Conservation (phyloP, 2,888 invertebrate species). For the Melieria crassipennis region DNA sequence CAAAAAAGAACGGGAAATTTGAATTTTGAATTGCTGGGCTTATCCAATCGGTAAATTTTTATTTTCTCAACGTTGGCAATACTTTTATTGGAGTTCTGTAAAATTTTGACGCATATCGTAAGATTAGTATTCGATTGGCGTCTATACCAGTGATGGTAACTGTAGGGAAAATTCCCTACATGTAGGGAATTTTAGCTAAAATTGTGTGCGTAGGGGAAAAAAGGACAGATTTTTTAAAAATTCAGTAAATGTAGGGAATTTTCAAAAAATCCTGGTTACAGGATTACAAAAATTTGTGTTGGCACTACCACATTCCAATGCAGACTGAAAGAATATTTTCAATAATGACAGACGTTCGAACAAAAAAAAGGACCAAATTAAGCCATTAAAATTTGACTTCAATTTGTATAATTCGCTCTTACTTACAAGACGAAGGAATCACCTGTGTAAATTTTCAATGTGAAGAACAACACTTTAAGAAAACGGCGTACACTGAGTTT, state of each 20-base stretch:
- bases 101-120: no score
- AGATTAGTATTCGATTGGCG: no score
- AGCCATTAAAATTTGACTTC: not conserved
- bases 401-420: conserved; percentile 1
- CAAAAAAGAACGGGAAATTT: no score
- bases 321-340: conserved; percentile 11
- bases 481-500: no score
- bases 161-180: no score
- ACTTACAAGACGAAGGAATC: not conserved
- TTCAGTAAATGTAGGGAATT: conserved; percentile 11
- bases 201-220: conserved; percentile 13
- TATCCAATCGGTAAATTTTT: no score
- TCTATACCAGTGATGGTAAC: no score
- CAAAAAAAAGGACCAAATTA: conserved; percentile 3
- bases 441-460: no score
- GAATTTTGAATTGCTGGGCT: no score
- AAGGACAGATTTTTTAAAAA: conserved; percentile 14
- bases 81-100: no score
- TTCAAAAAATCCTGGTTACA: not conserved
- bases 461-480: no score
- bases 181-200: conserved; percentile 10
- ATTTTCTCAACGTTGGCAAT: no score
- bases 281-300: not conserved
- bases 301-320: conserved; percentile 1
- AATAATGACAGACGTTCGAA: conserved; percentile 4